A percentile compares a stretch with the other conserved stretches of the same genome.
These are phyloP conservation scores for Cygnus buccinator DNA, from an alignment of 2,113 vertebrate species.

Conservation along the genomic window DNA sequence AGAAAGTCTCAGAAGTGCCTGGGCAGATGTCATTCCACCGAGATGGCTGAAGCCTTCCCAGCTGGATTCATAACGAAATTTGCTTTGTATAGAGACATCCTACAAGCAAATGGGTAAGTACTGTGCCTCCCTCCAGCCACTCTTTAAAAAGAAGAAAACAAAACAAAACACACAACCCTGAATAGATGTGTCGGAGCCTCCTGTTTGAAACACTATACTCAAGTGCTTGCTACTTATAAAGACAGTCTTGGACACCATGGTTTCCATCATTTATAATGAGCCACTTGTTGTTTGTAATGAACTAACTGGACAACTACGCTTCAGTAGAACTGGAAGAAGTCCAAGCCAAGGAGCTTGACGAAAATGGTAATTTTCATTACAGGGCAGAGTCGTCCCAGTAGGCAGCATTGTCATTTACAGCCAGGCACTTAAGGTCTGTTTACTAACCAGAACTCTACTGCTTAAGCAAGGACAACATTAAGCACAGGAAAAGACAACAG, in stretches of 20 bases:
- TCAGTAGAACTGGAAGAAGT: slow-evolving; percentile 29
- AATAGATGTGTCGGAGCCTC: neutral
- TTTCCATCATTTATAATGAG: slow-evolving; percentile 35
- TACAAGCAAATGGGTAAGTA: neutral
- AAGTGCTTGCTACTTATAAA: neutral
- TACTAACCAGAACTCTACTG: neutral
- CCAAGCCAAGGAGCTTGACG: neutral
- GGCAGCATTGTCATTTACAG: neutral
- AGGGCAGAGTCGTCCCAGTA: neutral
- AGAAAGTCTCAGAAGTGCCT: neutral
- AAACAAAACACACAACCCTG: neutral
- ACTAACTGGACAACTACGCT: neutral
- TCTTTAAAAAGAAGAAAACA: neutral
- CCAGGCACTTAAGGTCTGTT: neutral
- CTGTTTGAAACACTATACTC: neutral
- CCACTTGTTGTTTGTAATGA: slow-evolving; percentile 10
- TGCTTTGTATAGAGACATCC: neutral
- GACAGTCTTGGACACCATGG: slow-evolving; percentile 6
- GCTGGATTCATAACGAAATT: neutral
- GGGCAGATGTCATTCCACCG: neutral
- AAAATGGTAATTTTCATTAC: slow-evolving; percentile 3
- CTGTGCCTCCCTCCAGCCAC: neutral
- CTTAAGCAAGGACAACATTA: neutral
- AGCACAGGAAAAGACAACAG: accelerated
- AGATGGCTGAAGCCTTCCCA: neutral